phyloP scores from a whole-genome alignment of 2,797 vertebrate genomes.

The Acrossocheilus fasciatus region DNA sequence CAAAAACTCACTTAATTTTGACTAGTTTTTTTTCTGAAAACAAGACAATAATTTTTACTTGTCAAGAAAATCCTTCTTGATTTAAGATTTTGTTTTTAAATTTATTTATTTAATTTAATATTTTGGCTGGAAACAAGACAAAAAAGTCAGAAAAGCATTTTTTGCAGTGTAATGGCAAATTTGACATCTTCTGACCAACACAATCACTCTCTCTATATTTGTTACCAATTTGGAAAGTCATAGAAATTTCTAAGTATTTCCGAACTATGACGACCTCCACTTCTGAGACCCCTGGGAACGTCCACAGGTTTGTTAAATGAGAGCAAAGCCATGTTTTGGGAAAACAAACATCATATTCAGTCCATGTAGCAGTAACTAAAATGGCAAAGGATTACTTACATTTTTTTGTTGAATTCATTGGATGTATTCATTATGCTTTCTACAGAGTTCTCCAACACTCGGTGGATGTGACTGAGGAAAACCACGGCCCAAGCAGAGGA shows the following conservation, averaged over 20 bases:
- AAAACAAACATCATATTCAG: neutral
- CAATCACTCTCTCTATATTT: neutral
- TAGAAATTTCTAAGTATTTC: neutral
- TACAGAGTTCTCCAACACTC: slow-evolving; percentile 95
- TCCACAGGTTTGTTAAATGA: neutral
- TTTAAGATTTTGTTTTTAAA: too few relatives aligned
- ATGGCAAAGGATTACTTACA: neutral
- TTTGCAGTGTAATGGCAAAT: neutral
- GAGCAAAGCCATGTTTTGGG: neutral
- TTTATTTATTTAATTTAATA: too few relatives aligned
- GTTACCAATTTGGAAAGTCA: neutral
- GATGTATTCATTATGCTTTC: neutral
- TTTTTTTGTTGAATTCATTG: neutral
- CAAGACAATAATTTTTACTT: too few relatives aligned
- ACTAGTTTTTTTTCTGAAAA: too few relatives aligned
- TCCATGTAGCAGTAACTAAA: neutral
- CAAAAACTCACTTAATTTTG: too few relatives aligned
- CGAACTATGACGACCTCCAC: neutral
- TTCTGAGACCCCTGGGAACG: neutral
- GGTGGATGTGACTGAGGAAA: slow-evolving; percentile 95
- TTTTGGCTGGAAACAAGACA: too few relatives aligned
- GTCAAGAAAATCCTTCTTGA: too few relatives aligned
- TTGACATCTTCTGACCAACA: neutral
- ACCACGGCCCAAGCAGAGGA: slow-evolving; percentile 93
- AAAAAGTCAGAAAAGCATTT: too few relatives aligned